These are phyloP conservation scores for Heliocidaris erythrogramma DNA, from an alignment of 35 echinoderm and acorn worm species.

Conservation along the genomic window DNA sequence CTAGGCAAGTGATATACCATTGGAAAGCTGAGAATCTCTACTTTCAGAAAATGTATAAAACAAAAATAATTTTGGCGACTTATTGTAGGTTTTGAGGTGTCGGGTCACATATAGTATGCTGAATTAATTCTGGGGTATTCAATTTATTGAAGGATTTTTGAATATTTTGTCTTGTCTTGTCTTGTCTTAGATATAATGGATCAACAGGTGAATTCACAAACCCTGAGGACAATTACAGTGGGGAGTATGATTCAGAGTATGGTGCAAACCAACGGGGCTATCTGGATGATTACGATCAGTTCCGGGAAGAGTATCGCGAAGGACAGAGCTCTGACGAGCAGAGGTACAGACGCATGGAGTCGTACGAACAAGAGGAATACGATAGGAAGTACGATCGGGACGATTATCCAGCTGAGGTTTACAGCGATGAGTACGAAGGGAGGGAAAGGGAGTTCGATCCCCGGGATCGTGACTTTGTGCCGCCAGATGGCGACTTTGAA, in stretches of 20 bases:
- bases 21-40: too few relatives aligned
- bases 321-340: constrained; percentile 35
- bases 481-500: not conserved
- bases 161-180: not conserved
- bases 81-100: too few relatives aligned
- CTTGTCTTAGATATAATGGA: not conserved
- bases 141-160: too few relatives aligned
- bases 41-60: too few relatives aligned
- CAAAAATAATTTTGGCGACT: too few relatives aligned
- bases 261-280: constrained; percentile 43
- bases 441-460: constrained; percentile 6
- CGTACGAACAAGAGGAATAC: constrained; percentile 36
- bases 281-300: constrained; percentile 38
- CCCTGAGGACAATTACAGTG: constrained; percentile 45
- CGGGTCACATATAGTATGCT: too few relatives aligned
- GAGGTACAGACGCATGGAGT: constrained; percentile 17
- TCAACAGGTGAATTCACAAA: constrained; percentile 42
- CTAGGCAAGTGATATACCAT: too few relatives aligned
- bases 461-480: not conserved
- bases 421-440: constrained; percentile 27
- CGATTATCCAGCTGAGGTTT: constrained; percentile 6
- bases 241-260: constrained; percentile 29
- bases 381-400: constrained; percentile 38
- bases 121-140: too few relatives aligned
- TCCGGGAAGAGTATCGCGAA: constrained; percentile 31